These are phyloP conservation scores for Nyctalus aviator DNA, from an alignment of 2,797 vertebrate species.

Conservation along the genomic window DNA sequence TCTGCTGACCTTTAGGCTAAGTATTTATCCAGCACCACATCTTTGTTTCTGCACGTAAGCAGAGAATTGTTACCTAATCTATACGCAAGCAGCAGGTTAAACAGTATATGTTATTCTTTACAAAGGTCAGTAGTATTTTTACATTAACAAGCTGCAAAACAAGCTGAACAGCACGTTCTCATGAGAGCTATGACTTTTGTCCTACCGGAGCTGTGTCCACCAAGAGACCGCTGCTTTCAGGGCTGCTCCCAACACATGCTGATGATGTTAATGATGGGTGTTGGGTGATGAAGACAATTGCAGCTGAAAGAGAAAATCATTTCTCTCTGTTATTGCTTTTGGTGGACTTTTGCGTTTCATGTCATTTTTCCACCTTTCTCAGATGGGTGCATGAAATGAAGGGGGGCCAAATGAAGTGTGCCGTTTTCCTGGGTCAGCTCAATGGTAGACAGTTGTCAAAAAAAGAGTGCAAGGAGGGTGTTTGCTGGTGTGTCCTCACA, in stretches of 20 bases:
- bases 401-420: neutral
- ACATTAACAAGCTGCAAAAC: no score
- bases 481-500: neutral
- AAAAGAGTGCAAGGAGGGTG: neutral
- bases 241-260: neutral
- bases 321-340: neutral
- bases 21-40: no score
- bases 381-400: neutral
- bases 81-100: no score
- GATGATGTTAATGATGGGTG: neutral
- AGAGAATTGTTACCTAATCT: no score
- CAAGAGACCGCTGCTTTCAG: no score
- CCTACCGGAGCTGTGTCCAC: no score
- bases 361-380: neutral
- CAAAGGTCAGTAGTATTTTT: no score
- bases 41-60: no score
- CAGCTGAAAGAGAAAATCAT: neutral
- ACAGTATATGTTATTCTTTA: no score
- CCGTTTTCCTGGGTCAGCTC: neutral
- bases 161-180: no score
- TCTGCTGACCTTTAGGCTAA: no score
- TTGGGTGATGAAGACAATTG: neutral
- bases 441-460: neutral
- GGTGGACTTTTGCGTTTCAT: neutral
- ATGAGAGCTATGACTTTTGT: no score